Base-by-base conservation (phyloP, 2,888 invertebrate species). In the Chymomyza caudatula region DNA sequence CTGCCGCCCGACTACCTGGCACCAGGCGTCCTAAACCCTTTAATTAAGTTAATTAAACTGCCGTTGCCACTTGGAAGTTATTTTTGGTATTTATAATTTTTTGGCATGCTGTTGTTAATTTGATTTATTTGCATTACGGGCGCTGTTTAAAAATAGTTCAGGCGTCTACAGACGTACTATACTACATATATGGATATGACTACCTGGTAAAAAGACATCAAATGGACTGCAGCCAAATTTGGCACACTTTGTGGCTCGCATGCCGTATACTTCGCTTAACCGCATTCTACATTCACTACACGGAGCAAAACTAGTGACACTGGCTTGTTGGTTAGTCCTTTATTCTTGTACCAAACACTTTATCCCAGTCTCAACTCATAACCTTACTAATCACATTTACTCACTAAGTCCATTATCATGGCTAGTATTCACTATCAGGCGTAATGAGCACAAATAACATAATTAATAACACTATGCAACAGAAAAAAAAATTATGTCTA, bases 11-110 rank as follows among this genome's bases (percentile, higher is more conserved):
- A 42, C 58, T 63, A 56, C 59, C 66, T 73, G 77, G 62, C 77
- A 79, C 74, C 79, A 67, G 73, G 70, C 66, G 60, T 58, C 76
- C 74, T 66, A 67, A 78, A 74, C 68, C 67, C 59, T 77, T 82
- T 78, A 81, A 78, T 78, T 79, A 58, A 82, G 77, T 77, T 79
- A 77, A 82, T 77, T 51, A 60, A 82, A 82, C 65, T 60, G 44
- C 49, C 52, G 44, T 60, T 63, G 65, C 37, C 68, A n/a, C 58
- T 47, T 20, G 51, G n/a, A 62, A 69, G 68, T 67, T 82, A 82
- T 82, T 78, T 82, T 82, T 68, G 73, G 82, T 69, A 69, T 68
- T 68, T 61, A 54, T 54, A 65, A 60, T 62, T 57, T 65, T 68
- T 79, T 82, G 69, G 61, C 80, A 77, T 63, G 29, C 49, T 17